phyloP scores from a whole-genome alignment of 2,888 invertebrate species.

The Rotaria macrura region DNA sequence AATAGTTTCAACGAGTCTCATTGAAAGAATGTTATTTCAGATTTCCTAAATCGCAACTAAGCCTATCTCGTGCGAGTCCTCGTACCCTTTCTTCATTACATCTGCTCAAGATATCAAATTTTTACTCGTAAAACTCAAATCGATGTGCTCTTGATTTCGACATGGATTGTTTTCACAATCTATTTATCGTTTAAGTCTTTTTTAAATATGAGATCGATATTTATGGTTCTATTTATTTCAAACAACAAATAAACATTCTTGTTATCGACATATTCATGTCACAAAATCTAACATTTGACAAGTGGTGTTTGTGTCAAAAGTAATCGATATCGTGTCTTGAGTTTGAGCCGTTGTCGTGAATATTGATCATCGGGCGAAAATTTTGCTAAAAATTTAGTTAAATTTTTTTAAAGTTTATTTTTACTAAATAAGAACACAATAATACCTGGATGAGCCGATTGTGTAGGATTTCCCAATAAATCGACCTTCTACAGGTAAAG shows the following conservation, averaged over 20 bases:
- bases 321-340: constrained; percentile 78
- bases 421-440: neutral
- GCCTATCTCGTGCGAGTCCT: too few relatives aligned
- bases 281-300: constrained; percentile 25
- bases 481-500: constrained; percentile 62
- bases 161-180: too few relatives aligned
- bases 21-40: too few relatives aligned
- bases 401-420: neutral
- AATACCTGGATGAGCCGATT: constrained; percentile 68
- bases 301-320: constrained; percentile 69
- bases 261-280: neutral
- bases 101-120: too few relatives aligned
- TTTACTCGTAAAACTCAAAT: too few relatives aligned
- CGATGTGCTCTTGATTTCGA: too few relatives aligned
- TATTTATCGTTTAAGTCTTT: too few relatives aligned
- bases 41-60: too few relatives aligned
- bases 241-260: neutral
- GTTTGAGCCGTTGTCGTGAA: constrained; percentile 72
- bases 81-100: too few relatives aligned
- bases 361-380: constrained; percentile 91
- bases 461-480: constrained; percentile 66
- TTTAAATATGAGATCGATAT: neutral
- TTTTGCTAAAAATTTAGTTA: constrained; percentile 55
- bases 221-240: neutral
- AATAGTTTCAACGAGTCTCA: too few relatives aligned